Evolutionary conservation across 2,888 invertebrate species (phyloP).

Genomic region (Heliconius ethilla): DNA sequence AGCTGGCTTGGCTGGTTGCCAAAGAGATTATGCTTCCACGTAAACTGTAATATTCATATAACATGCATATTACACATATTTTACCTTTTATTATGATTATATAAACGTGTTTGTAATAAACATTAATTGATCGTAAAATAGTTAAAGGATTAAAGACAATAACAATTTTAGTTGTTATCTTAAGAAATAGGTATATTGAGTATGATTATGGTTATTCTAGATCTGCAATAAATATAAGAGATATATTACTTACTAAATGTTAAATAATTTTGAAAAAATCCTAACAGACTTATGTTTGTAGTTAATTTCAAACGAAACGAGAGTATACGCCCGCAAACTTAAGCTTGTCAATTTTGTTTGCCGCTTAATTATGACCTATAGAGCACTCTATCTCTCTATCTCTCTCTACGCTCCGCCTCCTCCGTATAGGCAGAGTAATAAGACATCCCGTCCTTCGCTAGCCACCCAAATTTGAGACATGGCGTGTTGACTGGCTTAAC

Average conservation of each 20-base stretch:
- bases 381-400: neutral
- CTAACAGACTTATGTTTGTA: too few species aligned
- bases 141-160: neutral
- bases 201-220: neutral
- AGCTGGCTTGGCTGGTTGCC: conserved; percentile 40
- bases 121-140: neutral
- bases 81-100: conserved; percentile 29
- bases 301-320: too few species aligned
- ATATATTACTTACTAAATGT: neutral
- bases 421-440: neutral
- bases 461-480: too few species aligned
- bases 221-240: neutral
- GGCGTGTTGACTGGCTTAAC: too few species aligned
- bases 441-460: too few species aligned
- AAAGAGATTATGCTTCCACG: conserved; percentile 45
- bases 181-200: neutral
- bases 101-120: neutral
- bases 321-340: too few species aligned
- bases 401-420: neutral
- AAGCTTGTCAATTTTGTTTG: too few species aligned
- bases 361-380: too few species aligned
- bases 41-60: conserved; percentile 44
- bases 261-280: neutral
- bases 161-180: neutral
- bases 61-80: conserved; percentile 39